phyloP scores from a whole-genome alignment of 2,888 invertebrate species.

The Deroplatys truncata region DNA sequence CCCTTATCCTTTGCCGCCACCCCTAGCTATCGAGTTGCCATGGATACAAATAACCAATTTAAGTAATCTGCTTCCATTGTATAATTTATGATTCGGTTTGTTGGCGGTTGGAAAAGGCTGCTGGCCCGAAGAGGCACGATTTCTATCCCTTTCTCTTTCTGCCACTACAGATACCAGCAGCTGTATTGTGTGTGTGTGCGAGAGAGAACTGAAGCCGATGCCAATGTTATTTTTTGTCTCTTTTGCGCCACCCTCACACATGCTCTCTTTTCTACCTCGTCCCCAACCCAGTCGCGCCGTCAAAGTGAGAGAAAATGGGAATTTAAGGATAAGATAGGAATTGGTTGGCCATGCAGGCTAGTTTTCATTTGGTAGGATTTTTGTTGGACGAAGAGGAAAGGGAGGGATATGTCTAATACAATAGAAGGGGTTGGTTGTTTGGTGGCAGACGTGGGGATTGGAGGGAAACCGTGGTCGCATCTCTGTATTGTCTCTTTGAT shows the following conservation, averaged over 20 bases:
- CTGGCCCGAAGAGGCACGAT: neutral
- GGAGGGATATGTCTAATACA: constrained; percentile 9
- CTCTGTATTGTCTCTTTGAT: constrained; percentile 8
- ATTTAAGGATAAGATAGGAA: constrained; percentile 18
- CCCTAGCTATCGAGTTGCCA: constrained; percentile 28
- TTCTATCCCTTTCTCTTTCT: neutral
- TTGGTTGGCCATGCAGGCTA: constrained; percentile 15
- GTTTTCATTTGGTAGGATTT: constrained; percentile 18
- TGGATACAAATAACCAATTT: constrained; percentile 31
- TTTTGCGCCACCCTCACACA: neutral
- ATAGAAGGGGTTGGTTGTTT: constrained; percentile 6
- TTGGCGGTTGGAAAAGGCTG: constrained; percentile 17
- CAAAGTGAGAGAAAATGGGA: constrained; percentile 18
- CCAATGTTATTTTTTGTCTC: constrained; percentile 17
- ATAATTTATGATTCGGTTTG: constrained; percentile 30
- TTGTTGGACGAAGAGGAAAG: neutral
- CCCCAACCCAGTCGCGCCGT: neutral
- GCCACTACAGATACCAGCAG: constrained; percentile 4
- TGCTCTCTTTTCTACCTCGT: neutral
- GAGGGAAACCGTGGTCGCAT: constrained; percentile 4
- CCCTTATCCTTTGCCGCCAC: constrained; percentile 27
- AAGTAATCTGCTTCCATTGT: constrained; percentile 32
- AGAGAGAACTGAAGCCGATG: constrained; percentile 10
- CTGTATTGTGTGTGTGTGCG: neutral
- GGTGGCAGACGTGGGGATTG: neutral